Conservation (phyloP, 2,797 vertebrate species). For the Acestrorhynchus altus region DNA sequence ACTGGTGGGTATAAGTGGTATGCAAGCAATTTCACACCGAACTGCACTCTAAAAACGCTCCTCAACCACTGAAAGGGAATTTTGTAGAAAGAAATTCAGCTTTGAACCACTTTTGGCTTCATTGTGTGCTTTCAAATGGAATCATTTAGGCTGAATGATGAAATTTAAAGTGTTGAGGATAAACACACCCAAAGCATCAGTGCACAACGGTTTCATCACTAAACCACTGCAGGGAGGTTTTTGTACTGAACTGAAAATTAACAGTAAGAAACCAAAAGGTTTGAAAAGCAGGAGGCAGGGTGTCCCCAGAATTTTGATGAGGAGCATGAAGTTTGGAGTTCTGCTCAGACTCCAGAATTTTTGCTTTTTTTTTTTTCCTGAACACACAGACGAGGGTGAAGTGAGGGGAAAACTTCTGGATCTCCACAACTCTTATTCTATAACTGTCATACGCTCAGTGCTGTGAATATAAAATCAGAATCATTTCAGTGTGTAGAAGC, state of each 20-base stretch:
- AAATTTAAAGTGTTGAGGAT: neutral
- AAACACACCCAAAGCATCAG: neutral
- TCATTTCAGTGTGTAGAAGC: conserved; percentile 5
- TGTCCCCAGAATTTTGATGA: neutral
- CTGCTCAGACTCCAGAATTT: neutral
- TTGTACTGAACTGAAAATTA: neutral
- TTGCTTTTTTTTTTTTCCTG: neutral
- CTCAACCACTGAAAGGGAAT: too few species aligned
- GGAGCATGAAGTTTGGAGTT: neutral
- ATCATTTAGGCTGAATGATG: too few species aligned
- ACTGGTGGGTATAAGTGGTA: too few species aligned
- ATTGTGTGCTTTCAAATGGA: too few species aligned
- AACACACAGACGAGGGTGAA: conserved; percentile 41
- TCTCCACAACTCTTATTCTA: conserved; percentile 39
- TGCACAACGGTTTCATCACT: neutral
- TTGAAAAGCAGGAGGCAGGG: neutral
- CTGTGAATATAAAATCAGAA: conserved; percentile 46
- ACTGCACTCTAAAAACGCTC: too few species aligned
- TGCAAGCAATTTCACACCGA: too few species aligned
- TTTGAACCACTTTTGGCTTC: too few species aligned
- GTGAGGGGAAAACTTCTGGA: conserved; percentile 78
- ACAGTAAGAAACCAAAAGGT: too few species aligned
- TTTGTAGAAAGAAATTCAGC: too few species aligned
- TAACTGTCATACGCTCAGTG: conserved; percentile 41
- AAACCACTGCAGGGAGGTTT: neutral